A percentile compares a stretch with the other conserved stretches of the same genome.
phyloP scores from a whole-genome alignment of 2,113 vertebrate species.

The Entomyzon cyanotis region DNA sequence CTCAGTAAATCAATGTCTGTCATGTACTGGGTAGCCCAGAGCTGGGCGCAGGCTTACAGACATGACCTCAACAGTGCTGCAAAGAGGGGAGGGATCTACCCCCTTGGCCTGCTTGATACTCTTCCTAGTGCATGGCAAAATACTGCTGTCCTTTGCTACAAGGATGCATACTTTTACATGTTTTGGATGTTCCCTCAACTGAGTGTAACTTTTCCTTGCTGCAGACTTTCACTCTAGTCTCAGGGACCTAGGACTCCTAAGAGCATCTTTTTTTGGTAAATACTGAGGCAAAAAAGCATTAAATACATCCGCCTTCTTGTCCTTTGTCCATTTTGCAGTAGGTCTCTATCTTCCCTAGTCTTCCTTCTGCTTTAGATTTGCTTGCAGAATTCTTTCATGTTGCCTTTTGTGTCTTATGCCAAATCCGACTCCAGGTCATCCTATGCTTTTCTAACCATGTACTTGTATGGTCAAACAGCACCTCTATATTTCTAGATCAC shows the following conservation, averaged over 20 bases:
- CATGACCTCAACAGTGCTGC: background rate
- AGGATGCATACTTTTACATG: background rate
- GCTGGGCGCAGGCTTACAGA: background rate
- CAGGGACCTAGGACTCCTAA: background rate
- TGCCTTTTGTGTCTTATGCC: background rate
- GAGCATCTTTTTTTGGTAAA: background rate
- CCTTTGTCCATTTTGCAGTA: background rate
- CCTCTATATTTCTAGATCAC: background rate
- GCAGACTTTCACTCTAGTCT: background rate
- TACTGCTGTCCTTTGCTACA: background rate
- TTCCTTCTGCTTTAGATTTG: background rate
- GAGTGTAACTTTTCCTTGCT: background rate
- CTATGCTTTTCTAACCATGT: background rate
- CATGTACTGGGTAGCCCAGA: background rate
- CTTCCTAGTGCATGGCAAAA: background rate
- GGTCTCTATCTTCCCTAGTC: background rate
- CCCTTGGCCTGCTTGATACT: background rate
- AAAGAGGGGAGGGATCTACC: background rate
- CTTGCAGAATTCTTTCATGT: background rate
- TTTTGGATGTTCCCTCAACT: background rate
- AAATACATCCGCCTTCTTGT: background rate
- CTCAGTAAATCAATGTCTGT: accelerated
- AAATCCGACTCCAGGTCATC: background rate
- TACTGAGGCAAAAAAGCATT: background rate
- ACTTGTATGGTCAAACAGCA: background rate